Evolutionary conservation across 2,113 vertebrate species (phyloP).

Genomic region (Cariama cristata): DNA sequence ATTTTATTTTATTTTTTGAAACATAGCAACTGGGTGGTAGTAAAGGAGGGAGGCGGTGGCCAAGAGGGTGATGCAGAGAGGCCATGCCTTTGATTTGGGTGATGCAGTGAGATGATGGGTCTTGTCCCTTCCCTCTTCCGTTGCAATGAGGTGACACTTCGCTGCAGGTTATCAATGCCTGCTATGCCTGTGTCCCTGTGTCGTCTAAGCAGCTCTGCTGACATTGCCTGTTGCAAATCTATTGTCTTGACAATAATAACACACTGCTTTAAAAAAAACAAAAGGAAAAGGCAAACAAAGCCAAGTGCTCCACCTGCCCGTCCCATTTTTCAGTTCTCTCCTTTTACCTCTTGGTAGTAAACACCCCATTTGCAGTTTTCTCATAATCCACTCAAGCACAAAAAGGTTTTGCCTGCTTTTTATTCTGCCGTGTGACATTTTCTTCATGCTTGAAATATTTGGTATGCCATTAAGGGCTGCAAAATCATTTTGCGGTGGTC

Average conservation of each 20-base stretch:
- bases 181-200: neutral
- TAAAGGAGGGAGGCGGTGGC: neutral
- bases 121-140: neutral
- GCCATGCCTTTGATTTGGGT: neutral
- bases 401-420: conserved; percentile 28
- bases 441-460: conserved; percentile 34
- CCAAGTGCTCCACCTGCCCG: neutral
- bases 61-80: neutral
- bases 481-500: neutral
- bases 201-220: neutral
- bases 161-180: neutral
- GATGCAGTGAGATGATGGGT: neutral
- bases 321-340: neutral
- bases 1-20: neutral
- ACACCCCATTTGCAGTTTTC: conserved; percentile 1
- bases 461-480: conserved; percentile 9
- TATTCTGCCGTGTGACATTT: conserved; percentile 12
- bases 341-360: conserved; percentile 9
- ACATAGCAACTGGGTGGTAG: neutral
- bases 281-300: neutral
- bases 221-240: neutral
- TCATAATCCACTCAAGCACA: conserved; percentile 3
- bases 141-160: neutral
- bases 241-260: neutral
- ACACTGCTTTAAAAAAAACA: neutral